phyloP scores from a whole-genome alignment of 2,797 vertebrate genomes.

The Enoplosus armatus region DNA sequence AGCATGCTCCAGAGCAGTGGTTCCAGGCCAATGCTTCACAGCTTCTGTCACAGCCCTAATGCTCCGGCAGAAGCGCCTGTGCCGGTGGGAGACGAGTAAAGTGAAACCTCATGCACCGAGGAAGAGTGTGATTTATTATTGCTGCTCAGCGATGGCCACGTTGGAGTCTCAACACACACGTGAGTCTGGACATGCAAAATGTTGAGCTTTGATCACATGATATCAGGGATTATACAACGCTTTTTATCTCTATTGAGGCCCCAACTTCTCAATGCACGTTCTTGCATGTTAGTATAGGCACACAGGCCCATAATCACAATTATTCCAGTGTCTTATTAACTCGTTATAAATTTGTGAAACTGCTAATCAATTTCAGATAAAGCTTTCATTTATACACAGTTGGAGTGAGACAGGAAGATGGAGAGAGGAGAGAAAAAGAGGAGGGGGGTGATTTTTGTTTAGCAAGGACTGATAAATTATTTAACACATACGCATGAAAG shows the following conservation, averaged over 20 bases:
- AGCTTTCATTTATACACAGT: slow-evolving; percentile 27
- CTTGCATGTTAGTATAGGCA: slow-evolving; percentile 16
- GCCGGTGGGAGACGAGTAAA: slow-evolving; percentile 52
- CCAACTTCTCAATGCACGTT: not conserved
- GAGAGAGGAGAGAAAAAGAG: not conserved
- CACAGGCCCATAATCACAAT: slow-evolving; percentile 50
- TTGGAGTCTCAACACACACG: not conserved
- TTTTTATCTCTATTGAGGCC: not conserved
- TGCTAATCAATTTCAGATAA: slow-evolving; percentile 48
- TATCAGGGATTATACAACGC: not conserved
- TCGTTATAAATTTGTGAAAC: slow-evolving; percentile 50
- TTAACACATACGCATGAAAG: slow-evolving; percentile 1
- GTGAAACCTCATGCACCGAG: slow-evolving; percentile 33
- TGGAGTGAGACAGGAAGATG: slow-evolving; percentile 14
- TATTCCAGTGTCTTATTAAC: slow-evolving; percentile 46
- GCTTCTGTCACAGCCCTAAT: slow-evolving; percentile 63
- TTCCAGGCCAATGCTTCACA: slow-evolving; percentile 70
- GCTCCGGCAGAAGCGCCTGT: slow-evolving; percentile 13
- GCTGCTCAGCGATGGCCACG: slow-evolving; percentile 19
- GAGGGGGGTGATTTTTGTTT: slow-evolving; percentile 7
- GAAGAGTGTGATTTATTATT: slow-evolving; percentile 50
- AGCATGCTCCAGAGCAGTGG: slow-evolving; percentile 48
- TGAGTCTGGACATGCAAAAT: not conserved
- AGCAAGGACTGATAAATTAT: slow-evolving; percentile 10
- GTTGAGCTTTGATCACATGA: not conserved